Evolutionary conservation across 2,888 invertebrate genomes (phyloP).

Genomic region (Scrobipalpa atriplicella): DNA sequence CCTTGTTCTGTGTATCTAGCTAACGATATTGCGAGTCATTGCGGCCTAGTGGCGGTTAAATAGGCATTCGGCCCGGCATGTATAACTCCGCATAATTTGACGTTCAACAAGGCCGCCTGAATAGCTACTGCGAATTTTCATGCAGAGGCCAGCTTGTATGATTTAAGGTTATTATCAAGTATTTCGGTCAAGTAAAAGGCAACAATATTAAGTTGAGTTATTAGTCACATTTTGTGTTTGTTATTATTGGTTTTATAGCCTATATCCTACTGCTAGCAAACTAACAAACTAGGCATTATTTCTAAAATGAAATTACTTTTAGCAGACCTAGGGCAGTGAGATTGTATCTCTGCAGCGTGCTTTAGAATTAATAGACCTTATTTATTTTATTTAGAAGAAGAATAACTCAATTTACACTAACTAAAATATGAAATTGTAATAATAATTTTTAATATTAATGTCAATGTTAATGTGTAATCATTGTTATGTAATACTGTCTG

Average conservation of each 20-base stretch:
- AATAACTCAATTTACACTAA: too few species aligned
- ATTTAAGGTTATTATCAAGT: not conserved
- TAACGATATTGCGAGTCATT: conserved; percentile 19
- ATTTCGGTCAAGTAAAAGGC: not conserved
- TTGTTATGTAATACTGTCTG: too few species aligned
- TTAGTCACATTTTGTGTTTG: not conserved
- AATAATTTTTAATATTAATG: too few species aligned
- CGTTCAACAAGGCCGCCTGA: not conserved
- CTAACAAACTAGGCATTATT: too few species aligned
- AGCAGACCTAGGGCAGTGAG: too few species aligned
- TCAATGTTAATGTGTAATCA: too few species aligned
- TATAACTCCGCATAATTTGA: conserved; percentile 9
- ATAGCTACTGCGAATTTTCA: conserved; percentile 4
- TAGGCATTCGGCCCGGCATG: not conserved
- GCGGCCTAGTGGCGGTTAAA: conserved; percentile 11
- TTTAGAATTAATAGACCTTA: too few species aligned
- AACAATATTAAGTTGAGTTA: not conserved
- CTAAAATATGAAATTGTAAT: too few species aligned
- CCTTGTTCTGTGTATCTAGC: conserved; percentile 23
- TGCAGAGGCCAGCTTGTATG: not conserved
- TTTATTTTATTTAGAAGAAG: too few species aligned
- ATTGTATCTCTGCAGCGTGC: too few species aligned
- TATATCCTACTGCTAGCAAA: too few species aligned
- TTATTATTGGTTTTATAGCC: not conserved
- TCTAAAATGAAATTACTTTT: too few species aligned